Percentiles rank a stretch among this genome's conserved stretches.
Evolutionary conservation across 2,888 invertebrate genomes (phyloP).

Genomic region (Drosophila acutilabella): DNA sequence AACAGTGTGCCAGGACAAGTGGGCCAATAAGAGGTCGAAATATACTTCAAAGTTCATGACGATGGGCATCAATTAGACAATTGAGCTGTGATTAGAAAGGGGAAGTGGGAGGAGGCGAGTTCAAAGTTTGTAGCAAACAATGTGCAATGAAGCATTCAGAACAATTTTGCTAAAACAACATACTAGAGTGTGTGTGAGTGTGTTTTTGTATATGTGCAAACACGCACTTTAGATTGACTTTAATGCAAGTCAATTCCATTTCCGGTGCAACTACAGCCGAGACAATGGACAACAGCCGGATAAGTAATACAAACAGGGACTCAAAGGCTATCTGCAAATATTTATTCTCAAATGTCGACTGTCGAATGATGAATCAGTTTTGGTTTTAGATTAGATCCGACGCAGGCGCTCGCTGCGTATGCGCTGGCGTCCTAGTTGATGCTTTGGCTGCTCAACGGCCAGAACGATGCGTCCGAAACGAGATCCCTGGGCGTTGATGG

Average conservation of each 20-base stretch:
- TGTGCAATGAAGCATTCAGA: slow-evolving; percentile 63
- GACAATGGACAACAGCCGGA: slow-evolving; percentile 14
- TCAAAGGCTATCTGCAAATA: slow-evolving; percentile 47
- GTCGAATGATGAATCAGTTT: slow-evolving; percentile 12
- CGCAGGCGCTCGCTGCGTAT: slow-evolving; percentile 68
- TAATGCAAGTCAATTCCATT: slow-evolving; percentile 59
- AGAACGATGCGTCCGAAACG: slow-evolving; percentile 70
- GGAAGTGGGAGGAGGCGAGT: background rate
- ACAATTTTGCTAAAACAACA: slow-evolving; percentile 64
- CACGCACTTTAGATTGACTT: slow-evolving; percentile 43
- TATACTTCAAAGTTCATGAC: slow-evolving; percentile 12
- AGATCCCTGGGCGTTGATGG: slow-evolving; percentile 59
- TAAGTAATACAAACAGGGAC: slow-evolving; percentile 30
- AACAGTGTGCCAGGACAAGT: background rate
- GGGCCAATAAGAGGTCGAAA: background rate
- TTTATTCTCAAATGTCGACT: slow-evolving; percentile 47
- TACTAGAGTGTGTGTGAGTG: slow-evolving; percentile 7
- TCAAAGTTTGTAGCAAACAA: slow-evolving; percentile 52
- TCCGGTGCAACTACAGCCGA: slow-evolving; percentile 36
- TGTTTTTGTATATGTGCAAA: slow-evolving; percentile 24
- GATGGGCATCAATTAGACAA: slow-evolving; percentile 59
- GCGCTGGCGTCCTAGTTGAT: slow-evolving; percentile 32
- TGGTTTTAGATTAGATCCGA: slow-evolving; percentile 31
- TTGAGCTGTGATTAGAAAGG: slow-evolving; percentile 15
- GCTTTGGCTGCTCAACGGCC: slow-evolving; percentile 62